Evolutionary conservation across 1,140 invertebrate genomes (phyloP).

Genomic region (Eufriesea mexicana): DNA sequence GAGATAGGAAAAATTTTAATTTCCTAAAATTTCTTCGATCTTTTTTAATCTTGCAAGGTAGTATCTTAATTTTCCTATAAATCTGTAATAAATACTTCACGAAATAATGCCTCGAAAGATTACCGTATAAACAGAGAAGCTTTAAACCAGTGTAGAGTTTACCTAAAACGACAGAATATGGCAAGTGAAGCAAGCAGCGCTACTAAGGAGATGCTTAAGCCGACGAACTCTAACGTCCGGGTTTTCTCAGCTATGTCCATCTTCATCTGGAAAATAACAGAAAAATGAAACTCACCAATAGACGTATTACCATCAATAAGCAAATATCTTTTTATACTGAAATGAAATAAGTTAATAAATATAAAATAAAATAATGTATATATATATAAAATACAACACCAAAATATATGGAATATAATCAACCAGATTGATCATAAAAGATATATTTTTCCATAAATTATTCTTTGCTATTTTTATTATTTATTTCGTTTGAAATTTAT

Average conservation of each 20-base stretch:
- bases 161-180: constrained; percentile 93
- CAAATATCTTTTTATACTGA: neutral
- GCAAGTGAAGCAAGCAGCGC: constrained; percentile 88
- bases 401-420: no score
- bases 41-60: neutral
- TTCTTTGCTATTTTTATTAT: no score
- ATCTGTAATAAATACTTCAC: neutral
- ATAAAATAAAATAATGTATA: no score
- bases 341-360: no score
- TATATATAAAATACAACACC: no score
- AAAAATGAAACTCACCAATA: constrained; percentile 2
- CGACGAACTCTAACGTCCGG: constrained; percentile 91
- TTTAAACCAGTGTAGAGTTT: constrained; percentile 62
- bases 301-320: neutral
- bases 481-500: no score
- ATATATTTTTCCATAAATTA: no score
- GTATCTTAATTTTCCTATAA: neutral
- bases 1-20: no score
- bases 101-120: neutral
- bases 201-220: constrained; percentile 90
- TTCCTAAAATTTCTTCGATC: neutral
- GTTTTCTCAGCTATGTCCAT: constrained; percentile 89
- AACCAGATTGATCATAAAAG: no score
- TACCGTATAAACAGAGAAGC: no score
- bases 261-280: constrained; percentile 81